Percentiles rank a stretch among this genome's conserved stretches.
These are phyloP conservation scores for Deroptyus accipitrinus DNA, from an alignment of 2,113 vertebrate species.

Conservation along the genomic window DNA sequence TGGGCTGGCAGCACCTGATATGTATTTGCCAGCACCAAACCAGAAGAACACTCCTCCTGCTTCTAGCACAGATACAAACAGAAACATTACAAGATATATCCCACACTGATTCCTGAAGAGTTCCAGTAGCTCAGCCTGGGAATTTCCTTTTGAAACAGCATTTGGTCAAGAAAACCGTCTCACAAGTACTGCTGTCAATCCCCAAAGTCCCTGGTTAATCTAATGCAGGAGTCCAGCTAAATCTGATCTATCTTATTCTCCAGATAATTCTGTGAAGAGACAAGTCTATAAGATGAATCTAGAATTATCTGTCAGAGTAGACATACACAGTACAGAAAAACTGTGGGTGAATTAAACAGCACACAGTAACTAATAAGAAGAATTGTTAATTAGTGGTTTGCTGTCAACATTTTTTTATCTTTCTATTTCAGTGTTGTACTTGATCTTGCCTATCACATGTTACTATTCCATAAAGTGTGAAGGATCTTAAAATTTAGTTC, in stretches of 20 bases:
- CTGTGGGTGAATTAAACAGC: neutral
- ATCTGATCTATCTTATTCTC: neutral
- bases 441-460: neutral
- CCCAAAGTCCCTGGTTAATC: neutral
- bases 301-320: neutral
- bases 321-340: neutral
- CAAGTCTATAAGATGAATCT: neutral
- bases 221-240: neutral
- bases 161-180: neutral
- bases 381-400: neutral
- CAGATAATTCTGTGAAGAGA: neutral
- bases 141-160: neutral
- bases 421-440: neutral
- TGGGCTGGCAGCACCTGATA: neutral
- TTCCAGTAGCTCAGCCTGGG: neutral
- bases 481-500: neutral
- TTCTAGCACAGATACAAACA: neutral
- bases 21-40: neutral
- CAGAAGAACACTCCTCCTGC: neutral
- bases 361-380: neutral
- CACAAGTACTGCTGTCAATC: neutral
- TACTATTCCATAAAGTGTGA: neutral
- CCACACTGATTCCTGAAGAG: neutral
- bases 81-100: neutral
- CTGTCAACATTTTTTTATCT: neutral